Conservation (phyloP, 2,113 vertebrate species). For the Embiotoca jacksoni region DNA sequence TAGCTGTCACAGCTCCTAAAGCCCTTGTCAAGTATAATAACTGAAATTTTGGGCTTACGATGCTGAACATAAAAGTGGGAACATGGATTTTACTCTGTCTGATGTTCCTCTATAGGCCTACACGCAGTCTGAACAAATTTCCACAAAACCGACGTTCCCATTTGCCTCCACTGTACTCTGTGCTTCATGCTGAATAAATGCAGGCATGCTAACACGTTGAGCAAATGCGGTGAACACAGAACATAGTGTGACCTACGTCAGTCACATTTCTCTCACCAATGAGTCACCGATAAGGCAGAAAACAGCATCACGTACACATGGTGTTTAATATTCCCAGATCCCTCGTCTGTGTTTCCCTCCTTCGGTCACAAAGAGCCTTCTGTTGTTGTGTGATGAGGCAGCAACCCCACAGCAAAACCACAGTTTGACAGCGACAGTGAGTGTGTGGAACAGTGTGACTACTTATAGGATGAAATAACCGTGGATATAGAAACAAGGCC, state of each 20-base stretch:
- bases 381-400: slow-evolving; percentile 42
- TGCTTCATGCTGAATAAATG: neutral
- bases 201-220: neutral
- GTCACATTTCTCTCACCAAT: slow-evolving; percentile 35
- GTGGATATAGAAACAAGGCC: slow-evolving; percentile 40
- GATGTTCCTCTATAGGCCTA: neutral
- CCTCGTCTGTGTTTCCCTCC: slow-evolving; percentile 21
- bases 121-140: neutral
- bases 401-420: slow-evolving; percentile 30
- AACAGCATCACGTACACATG: neutral
- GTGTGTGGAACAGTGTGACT: slow-evolving; percentile 21
- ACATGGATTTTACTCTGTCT: neutral
- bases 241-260: neutral
- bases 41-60: too few species aligned
- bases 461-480: slow-evolving; percentile 41
- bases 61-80: neutral
- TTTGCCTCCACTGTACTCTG: neutral
- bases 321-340: neutral
- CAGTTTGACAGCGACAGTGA: slow-evolving; percentile 23
- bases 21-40: too few species aligned
- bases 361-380: slow-evolving; percentile 45
- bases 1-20: too few species aligned
- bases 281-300: neutral
- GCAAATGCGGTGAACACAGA: neutral
- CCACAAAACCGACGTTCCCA: neutral